A percentile compares a stretch with the other conserved stretches of the same genome.
phyloP scores from a whole-genome alignment of 2,113 vertebrate genomes.

The human (Homo sapiens) region DNA sequence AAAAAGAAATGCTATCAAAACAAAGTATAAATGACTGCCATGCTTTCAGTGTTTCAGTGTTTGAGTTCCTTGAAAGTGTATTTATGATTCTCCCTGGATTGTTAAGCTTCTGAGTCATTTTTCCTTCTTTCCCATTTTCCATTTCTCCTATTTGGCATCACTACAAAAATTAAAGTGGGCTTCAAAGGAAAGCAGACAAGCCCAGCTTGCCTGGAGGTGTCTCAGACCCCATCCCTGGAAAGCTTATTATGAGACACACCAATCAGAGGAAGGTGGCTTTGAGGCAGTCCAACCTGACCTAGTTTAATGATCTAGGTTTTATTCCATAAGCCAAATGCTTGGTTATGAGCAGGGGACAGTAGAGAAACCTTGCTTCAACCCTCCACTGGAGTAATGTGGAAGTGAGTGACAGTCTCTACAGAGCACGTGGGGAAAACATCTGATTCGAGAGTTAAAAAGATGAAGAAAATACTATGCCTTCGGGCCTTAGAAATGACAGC shows the following conservation, averaged over 20 bases:
- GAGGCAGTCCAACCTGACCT: background rate
- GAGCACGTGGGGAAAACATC: background rate
- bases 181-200: background rate
- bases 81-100: background rate
- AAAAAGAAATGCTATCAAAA: background rate
- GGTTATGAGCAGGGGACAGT: background rate
- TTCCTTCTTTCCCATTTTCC: background rate
- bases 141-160: background rate
- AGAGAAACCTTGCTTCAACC: background rate
- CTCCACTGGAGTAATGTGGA: background rate
- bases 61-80: background rate
- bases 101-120: background rate
- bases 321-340: background rate
- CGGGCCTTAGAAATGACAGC: background rate
- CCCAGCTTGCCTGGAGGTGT: background rate
- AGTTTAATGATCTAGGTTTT: background rate
- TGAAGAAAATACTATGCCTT: background rate
- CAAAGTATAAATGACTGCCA: background rate
- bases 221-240: background rate
- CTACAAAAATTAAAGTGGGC: background rate
- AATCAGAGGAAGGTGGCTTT: background rate
- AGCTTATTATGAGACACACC: background rate
- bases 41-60: fast-evolving
- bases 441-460: background rate
- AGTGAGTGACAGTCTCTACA: background rate